phyloP scores from a whole-genome alignment of 2,797 vertebrate species.

The Gymnothorax javanicus region DNA sequence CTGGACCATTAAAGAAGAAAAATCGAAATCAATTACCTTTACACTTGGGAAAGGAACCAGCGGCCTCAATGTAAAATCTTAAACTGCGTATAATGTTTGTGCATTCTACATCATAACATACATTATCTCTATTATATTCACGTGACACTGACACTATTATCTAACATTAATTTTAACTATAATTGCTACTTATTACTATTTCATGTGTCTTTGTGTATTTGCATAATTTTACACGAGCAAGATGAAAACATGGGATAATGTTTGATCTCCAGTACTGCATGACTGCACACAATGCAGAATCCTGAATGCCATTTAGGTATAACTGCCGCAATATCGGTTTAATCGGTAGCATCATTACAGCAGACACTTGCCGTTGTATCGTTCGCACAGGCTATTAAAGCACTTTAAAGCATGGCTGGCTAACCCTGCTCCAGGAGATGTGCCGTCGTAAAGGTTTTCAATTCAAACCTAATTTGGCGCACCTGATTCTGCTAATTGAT shows the following conservation, averaged over 20 bases:
- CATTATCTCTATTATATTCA: not conserved
- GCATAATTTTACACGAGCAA: not conserved
- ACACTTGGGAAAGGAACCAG: not conserved
- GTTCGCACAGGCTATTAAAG: not conserved
- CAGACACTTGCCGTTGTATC: not conserved
- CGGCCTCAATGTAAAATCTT: not conserved
- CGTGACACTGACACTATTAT: not conserved
- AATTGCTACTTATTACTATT: not conserved
- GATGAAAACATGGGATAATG: not conserved
- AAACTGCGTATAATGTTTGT: not conserved
- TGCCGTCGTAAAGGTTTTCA: too few relatives aligned
- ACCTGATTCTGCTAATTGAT: too few relatives aligned
- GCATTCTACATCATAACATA: not conserved
- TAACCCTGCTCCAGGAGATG: too few relatives aligned
- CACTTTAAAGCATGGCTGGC: not conserved
- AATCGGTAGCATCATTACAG: slow-evolving; percentile 7
- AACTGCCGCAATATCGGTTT: not conserved
- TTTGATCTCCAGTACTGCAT: not conserved
- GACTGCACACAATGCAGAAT: not conserved
- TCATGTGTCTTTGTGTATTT: not conserved
- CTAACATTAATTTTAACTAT: too few relatives aligned
- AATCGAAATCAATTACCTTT: slow-evolving; percentile 1
- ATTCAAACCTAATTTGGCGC: too few relatives aligned
- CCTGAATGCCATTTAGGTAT: not conserved
- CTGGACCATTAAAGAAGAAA: slow-evolving; percentile 1